Evolutionary conservation across 2,113 vertebrate species (phyloP), one percentile per base, ranked within the genome.

Genomic region (Bolborhynchus lineola): DNA sequence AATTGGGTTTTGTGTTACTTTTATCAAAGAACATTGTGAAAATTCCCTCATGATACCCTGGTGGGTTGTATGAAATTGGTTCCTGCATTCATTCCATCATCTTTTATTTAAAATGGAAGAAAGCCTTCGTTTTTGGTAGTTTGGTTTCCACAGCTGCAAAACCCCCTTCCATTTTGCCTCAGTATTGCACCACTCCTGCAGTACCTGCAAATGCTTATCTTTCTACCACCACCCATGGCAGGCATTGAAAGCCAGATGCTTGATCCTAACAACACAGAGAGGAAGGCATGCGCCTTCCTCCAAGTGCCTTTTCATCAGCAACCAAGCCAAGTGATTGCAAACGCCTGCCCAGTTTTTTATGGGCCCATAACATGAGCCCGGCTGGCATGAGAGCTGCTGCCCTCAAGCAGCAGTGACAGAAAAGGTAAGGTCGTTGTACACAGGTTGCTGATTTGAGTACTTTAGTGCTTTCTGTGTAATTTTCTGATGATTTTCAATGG

Each of bases 371-470:
- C 85, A 72, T 5, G 2, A 92, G 65, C 83, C 69, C 88, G 83
- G 64, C 88, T 91, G 96, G 46, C 77, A 1, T 74, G 93, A 91
- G 64, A 94, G 71, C 90, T 79, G 96, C 91, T 94, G 93, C 71
- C 24, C 77, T 90, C 1, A 11, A 79, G 94, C 91, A 92, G 95
- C 90, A 84, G 67, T 6, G 69, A 78, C 74, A 39, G 84, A 97
- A 81, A 76, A 97, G 97, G 97, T 97, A 95, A 97, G 96, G 95
- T 68, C 0, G 0, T 91, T 84, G 91, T 91, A 53, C 76, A 85
- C 78, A 94, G 93, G 85, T 5, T 50, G 55, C 41, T 21, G 59
- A 44, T 46, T 33, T 37, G 2, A 2, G 10, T 67, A 23, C 26
- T 71, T 82, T 24, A n/a, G 42, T 50, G 68, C 24, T 88, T 86